A percentile compares a stretch with the other conserved stretches of the same genome.
These are phyloP conservation scores for Ciconia nigra DNA, from an alignment of 2,797 vertebrate species.

Conservation along the genomic window DNA sequence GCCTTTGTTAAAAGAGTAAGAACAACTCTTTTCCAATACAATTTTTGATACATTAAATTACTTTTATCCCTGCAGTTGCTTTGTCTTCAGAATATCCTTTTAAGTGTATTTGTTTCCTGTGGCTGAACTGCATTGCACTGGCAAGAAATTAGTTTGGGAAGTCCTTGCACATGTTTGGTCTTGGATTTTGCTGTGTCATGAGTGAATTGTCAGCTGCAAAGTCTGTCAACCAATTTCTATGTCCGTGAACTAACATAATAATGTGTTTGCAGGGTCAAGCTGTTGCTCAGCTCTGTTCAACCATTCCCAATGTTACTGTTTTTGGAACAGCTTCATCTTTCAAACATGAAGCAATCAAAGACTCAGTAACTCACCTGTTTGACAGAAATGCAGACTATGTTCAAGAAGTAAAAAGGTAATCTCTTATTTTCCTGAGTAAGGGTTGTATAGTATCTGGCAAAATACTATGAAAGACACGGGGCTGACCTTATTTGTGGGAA, in stretches of 20 bases:
- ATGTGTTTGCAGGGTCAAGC: conserved; percentile 90
- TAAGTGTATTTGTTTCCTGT: neutral
- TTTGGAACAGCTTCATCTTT: conserved; percentile 95
- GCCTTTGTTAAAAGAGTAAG: neutral
- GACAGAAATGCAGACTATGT: conserved; percentile 95
- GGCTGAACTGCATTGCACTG: neutral
- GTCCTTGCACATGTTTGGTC: neutral
- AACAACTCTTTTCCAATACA: neutral
- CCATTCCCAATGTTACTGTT: conserved; percentile 88
- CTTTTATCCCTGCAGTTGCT: neutral
- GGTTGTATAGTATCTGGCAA: neutral
- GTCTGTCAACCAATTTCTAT: neutral
- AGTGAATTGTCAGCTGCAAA: neutral
- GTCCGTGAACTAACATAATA: neutral
- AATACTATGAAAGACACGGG: neutral
- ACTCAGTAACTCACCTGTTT: conserved; percentile 93
- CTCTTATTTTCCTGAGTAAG: neutral
- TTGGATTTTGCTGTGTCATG: neutral
- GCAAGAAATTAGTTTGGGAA: neutral
- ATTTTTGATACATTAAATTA: neutral
- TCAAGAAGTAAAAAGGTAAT: conserved; percentile 97
- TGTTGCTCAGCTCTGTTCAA: conserved; percentile 95
- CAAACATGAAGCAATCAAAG: conserved; percentile 96
- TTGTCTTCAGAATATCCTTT: neutral
- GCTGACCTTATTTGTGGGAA: neutral